Conservation (phyloP, 2,888 invertebrate genomes). For the Oscheius myriophilus region DNA sequence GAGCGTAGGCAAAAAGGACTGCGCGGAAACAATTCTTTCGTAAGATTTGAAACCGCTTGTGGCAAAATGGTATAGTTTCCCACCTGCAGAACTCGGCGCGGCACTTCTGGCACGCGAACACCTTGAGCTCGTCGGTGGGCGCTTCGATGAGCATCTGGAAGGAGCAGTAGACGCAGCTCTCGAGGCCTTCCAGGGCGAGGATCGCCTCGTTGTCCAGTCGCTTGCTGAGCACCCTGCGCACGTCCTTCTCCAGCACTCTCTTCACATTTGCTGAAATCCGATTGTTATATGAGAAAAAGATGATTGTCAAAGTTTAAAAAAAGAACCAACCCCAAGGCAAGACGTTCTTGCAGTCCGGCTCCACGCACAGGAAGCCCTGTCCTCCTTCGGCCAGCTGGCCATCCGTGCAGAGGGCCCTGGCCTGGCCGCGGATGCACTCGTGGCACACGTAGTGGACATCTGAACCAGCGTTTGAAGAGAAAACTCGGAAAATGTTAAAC, state of each 20-base stretch:
- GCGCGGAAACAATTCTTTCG: not conserved
- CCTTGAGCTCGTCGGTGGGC: not conserved
- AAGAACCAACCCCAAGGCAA: not conserved
- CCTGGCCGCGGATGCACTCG: conserved; percentile 11
- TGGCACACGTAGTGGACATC: conserved; percentile 7
- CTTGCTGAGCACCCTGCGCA: not conserved
- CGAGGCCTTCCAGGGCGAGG: not conserved
- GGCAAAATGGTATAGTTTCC: not conserved
- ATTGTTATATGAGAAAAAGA: no score
- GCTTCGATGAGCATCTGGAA: conserved; percentile 11
- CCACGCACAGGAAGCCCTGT: conserved; percentile 4
- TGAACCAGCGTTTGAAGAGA: no score
- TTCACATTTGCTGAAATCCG: conserved; percentile 11
- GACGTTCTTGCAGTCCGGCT: conserved; percentile 5
- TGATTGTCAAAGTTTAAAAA: not conserved
- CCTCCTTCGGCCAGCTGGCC: conserved; percentile 12
- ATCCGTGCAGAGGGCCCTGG: conserved; percentile 11
- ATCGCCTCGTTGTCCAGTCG: conserved; percentile 10
- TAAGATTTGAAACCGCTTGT: no score
- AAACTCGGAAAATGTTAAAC: no score
- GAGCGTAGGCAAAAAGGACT: no score
- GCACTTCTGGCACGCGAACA: conserved; percentile 11
- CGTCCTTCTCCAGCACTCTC: not conserved
- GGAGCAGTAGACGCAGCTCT: conserved; percentile 9
- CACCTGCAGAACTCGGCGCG: conserved; percentile 12